Evolutionary conservation across 2,888 invertebrate genomes (phyloP).

Genomic region (Eupithecia subumbrata): DNA sequence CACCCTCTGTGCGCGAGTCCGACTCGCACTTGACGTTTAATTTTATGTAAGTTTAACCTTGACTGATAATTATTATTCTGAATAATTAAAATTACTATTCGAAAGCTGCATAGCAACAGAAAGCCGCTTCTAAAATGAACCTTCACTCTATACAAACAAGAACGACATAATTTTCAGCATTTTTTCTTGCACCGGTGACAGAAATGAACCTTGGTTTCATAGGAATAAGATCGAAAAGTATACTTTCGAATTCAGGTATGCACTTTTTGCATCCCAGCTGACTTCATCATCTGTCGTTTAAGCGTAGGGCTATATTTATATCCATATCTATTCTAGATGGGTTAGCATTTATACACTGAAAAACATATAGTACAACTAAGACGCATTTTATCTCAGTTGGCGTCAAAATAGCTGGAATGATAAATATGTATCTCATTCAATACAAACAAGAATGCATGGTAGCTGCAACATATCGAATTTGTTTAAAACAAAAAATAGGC

Average conservation of each 20-base stretch:
- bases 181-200: not conserved
- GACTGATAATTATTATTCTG: no score
- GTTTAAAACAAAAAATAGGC: no score
- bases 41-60: no score
- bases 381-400: no score
- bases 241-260: not conserved
- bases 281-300: not conserved
- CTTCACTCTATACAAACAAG: not conserved
- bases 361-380: no score
- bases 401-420: no score
- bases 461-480: no score
- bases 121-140: not conserved
- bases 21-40: no score
- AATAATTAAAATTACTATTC: not conserved
- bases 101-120: conserved; percentile 1
- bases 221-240: not conserved
- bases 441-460: no score
- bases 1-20: no score
- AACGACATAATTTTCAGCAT: not conserved
- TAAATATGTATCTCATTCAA: no score
- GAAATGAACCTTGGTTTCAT: not conserved
- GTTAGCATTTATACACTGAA: no score
- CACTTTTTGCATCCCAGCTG: not conserved
- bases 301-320: not conserved
- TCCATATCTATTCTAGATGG: not conserved